These are phyloP conservation scores for Clarias pachynema DNA, from an alignment of 2,797 vertebrate genomes.

Conservation along the genomic window DNA sequence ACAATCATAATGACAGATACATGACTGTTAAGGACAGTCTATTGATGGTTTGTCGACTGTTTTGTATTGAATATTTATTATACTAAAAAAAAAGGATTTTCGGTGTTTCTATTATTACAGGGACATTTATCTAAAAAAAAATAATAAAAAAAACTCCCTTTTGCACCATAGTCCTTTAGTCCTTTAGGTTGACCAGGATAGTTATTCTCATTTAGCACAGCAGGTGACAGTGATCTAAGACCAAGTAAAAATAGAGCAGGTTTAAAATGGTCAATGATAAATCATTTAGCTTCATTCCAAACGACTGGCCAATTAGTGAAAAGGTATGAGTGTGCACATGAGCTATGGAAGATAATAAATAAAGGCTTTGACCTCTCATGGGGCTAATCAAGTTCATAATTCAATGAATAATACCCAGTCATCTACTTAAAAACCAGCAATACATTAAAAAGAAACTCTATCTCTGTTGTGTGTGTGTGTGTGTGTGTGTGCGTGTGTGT, in stretches of 20 bases:
- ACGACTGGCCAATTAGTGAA: conserved; percentile 43
- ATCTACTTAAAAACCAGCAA: conserved; percentile 7
- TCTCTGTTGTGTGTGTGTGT: not conserved
- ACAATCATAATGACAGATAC: not conserved
- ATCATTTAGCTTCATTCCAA: conserved; percentile 38
- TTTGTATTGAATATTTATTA: not conserved
- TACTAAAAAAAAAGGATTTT: conserved; percentile 3
- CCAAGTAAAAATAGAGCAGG: conserved; percentile 44
- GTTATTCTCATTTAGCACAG: conserved; percentile 32
- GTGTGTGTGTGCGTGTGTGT: no score
- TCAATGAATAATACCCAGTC: conserved; percentile 23
- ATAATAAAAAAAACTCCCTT: not conserved
- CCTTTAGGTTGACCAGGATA: conserved; percentile 9
- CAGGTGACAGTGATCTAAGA: conserved; percentile 41
- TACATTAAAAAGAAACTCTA: conserved; percentile 5
- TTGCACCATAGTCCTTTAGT: conserved; percentile 8
- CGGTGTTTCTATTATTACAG: not conserved
- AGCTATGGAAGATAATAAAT: conserved; percentile 43
- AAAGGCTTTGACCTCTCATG: conserved; percentile 31
- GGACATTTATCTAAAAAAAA: conserved; percentile 10
- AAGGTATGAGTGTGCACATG: conserved; percentile 42
- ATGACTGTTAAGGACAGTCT: not conserved
- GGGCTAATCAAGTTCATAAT: conserved; percentile 45
- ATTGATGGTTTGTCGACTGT: not conserved
- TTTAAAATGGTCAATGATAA: conserved; percentile 45